A percentile compares a stretch with the other conserved stretches of the same genome.
phyloP scores from a whole-genome alignment of 2,888 invertebrate species.

The Axea sp. region DNA sequence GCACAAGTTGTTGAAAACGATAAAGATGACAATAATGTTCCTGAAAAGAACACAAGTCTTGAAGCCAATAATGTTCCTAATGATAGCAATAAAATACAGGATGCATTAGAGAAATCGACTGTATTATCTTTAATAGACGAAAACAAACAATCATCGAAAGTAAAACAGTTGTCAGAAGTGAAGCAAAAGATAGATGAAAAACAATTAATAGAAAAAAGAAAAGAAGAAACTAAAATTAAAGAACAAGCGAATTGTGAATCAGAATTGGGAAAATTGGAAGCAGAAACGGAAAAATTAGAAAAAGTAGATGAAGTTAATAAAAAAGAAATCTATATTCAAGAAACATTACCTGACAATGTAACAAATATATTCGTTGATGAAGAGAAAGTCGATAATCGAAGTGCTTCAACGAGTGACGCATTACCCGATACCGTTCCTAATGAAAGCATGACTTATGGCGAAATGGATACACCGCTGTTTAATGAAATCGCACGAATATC shows the following conservation, averaged over 20 bases:
- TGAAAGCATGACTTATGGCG: constrained; percentile 58
- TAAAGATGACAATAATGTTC: constrained; percentile 2
- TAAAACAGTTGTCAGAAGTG: background rate
- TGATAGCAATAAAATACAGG: background rate
- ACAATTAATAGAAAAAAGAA: background rate
- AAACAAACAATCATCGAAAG: background rate
- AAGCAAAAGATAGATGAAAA: no score
- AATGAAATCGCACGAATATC: constrained; percentile 57
- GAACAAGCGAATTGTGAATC: no score
- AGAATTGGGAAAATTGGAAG: no score
- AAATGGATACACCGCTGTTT: constrained; percentile 55
- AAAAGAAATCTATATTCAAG: no score
- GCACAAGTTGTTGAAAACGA: background rate
- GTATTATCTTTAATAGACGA: background rate
- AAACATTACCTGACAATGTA: no score
- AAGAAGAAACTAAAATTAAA: background rate
- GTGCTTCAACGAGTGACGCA: constrained; percentile 48
- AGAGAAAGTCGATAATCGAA: constrained; percentile 14
- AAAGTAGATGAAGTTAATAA: background rate
- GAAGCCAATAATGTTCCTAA: constrained; percentile 7
- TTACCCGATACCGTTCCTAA: constrained; percentile 64
- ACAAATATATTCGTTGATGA: background rate
- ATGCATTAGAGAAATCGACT: background rate
- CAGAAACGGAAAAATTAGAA: background rate
- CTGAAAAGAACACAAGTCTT: background rate